Evolutionary conservation across 2,888 invertebrate species (phyloP).

Genomic region (Antheraea assamensis): DNA sequence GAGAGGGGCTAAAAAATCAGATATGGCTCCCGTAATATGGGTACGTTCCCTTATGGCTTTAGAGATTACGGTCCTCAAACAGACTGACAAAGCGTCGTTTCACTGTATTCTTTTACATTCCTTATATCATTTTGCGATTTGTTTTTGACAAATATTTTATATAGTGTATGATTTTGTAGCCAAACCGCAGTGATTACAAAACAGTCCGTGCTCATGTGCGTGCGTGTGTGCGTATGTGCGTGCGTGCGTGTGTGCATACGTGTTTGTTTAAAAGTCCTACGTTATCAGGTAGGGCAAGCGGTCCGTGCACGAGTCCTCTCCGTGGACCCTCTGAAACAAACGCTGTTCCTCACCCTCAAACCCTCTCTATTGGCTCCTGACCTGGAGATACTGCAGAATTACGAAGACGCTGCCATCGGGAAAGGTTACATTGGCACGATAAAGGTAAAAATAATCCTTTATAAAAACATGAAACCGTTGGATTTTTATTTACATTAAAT

Average conservation of each 20-base stretch:
- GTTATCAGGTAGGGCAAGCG: conserved; percentile 70
- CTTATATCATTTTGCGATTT: no score
- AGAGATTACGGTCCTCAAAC: no score
- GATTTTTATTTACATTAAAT: no score
- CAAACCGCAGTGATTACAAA: no score
- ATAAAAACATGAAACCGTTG: neutral
- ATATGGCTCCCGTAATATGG: no score
- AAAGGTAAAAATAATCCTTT: conserved; percentile 51
- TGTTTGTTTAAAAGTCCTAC: neutral
- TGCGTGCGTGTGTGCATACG: neutral
- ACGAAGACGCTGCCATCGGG: conserved; percentile 76
- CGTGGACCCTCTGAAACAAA: conserved; percentile 66
- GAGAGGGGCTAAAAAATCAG: no score
- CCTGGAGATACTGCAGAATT: conserved; percentile 73
- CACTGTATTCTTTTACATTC: no score
- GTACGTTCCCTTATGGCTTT: no score
- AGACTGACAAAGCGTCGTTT: no score
- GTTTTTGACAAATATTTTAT: no score
- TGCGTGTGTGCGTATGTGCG: neutral
- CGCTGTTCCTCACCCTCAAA: conserved; percentile 85
- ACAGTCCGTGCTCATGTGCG: no score
- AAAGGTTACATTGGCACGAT: conserved; percentile 82
- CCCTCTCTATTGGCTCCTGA: conserved; percentile 83
- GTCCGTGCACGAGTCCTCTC: conserved; percentile 83
- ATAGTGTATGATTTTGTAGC: no score